Base-by-base conservation (phyloP, 2,888 invertebrate genomes). In the Enchytraeus crypticus region DNA sequence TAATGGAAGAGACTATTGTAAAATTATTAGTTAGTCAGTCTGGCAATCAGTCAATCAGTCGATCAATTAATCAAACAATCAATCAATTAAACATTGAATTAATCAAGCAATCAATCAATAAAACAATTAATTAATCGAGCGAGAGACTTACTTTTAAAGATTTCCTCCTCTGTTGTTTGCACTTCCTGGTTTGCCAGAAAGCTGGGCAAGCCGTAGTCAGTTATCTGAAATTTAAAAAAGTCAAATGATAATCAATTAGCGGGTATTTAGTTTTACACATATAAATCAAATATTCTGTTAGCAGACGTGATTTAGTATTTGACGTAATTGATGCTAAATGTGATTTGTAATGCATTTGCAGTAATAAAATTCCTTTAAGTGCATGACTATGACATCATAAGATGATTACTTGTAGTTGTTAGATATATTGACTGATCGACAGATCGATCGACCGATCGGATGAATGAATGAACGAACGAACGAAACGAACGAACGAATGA, bases 161-260 rank as follows among this genome's bases (percentile, higher is more conserved):
- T 53, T 11, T 64, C 66, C 34, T 57, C 62, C 23, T 68, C 65
- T 0, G 57, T 49, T 46, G 67, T 64, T 2, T 57, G 33, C 84
- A 80, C 87, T 38, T 43, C 49, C 85, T 77, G 66, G 88, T 87
- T 74, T 38, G 63, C 58, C 14, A 66, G 43, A 49, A 68, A 54
- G 8, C 56, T 67, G 2, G 89, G 88, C 5, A 91, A 80, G 4
- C 91, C 91, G 77, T 88, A 91, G 74, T 90, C 91, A 0, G 88
- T 84, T 18, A 92, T 87, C 68, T 80, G 88, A 49, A 90, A 32
- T 8, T 51, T 26, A 5, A 29, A 51, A n/a, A 8, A n/a, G 8
- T 2, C 43, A 57, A 46, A 34, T 8, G 23, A 33, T 2, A 23
- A 34, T 2, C 2, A 32, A 54, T 8, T 8, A 1, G 14, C 27